Evolutionary conservation across 1,140 invertebrate species (phyloP).

Genomic region (Arctopsyche grandis): DNA sequence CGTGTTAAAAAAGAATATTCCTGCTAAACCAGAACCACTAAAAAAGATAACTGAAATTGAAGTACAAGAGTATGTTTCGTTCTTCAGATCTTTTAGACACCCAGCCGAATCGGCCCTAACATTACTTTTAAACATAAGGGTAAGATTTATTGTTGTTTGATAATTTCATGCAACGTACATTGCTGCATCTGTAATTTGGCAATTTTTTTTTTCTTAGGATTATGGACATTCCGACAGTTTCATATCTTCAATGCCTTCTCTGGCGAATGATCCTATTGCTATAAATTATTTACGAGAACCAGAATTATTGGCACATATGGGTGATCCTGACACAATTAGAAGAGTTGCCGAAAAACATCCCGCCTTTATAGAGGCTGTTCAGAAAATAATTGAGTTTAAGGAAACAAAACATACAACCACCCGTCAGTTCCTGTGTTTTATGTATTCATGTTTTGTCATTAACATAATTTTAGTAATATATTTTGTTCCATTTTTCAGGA

Average conservation of each 20-base stretch:
- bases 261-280: slow-evolving; percentile 47
- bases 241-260: slow-evolving; percentile 32
- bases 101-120: background rate
- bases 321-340: slow-evolving; percentile 42
- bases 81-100: slow-evolving; percentile 38
- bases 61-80: slow-evolving; percentile 28
- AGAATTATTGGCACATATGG: slow-evolving; percentile 43
- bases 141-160: slow-evolving; percentile 12
- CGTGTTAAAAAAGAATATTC: slow-evolving; percentile 42
- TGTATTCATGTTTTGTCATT: background rate
- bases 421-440: background rate
- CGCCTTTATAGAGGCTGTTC: slow-evolving; percentile 38
- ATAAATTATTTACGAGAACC: slow-evolving; percentile 47
- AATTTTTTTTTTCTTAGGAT: slow-evolving; percentile 24
- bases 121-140: slow-evolving; percentile 18
- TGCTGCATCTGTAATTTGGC: background rate
- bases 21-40: background rate
- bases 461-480: background rate
- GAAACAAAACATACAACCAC: background rate
- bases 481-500: slow-evolving; percentile 10
- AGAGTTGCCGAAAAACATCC: slow-evolving; percentile 46
- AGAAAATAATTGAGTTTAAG: slow-evolving; percentile 37
- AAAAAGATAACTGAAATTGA: slow-evolving; percentile 37
- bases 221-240: slow-evolving; percentile 42
- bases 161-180: background rate